Base-by-base conservation (phyloP, 1,140 invertebrate species). In the Meloidogyne chitwoodi region DNA sequence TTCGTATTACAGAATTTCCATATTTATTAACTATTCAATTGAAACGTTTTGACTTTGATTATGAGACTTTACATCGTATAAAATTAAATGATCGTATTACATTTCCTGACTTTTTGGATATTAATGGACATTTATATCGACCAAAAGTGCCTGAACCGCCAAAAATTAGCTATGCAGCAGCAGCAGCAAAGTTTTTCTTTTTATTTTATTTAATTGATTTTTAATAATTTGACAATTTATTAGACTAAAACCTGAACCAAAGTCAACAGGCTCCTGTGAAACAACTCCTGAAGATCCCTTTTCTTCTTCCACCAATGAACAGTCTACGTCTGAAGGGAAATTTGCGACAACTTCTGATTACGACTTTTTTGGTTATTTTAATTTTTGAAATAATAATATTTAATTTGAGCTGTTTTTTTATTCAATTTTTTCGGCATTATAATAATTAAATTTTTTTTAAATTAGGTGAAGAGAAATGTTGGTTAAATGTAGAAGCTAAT, bases 31-130 rank as follows among this genome's bases (percentile, higher is more conserved):
- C 93, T 0, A 88, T 96, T 76, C 93, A 95, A 85, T 89, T 96
- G 71, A 95, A 94, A 87, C 90, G 94, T 75, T 95, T 95, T 88
- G 93, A 94, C 88, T 95, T 94, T 88, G 93, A 95, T 87, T 94
- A 93, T 82, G 91, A 91, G 70, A 93, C 92, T 12, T 91, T 93
- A 88, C 92, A 93, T 84, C 90, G 93, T 77, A 93, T 95, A 75
- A 96, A 96, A 88, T 89, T 95, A 26, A 95, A 95, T 89, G 93
- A 96, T 88, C 93, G 93, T 88, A 92, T 95, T 38, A 91, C 91
- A 4, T 95, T 95, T 88, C 93, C 93, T 16, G 91, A 93, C 85
- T 89, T 91, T 41, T 88, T 95, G 62, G 92, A 94, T 88, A 88
- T 95, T 77, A 94, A 94, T 88, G 90, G 90, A 26, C 93, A 94